These are phyloP conservation scores for Porites rus DNA, from an alignment of 92 coral and sea anemone species.

Conservation along the genomic window DNA sequence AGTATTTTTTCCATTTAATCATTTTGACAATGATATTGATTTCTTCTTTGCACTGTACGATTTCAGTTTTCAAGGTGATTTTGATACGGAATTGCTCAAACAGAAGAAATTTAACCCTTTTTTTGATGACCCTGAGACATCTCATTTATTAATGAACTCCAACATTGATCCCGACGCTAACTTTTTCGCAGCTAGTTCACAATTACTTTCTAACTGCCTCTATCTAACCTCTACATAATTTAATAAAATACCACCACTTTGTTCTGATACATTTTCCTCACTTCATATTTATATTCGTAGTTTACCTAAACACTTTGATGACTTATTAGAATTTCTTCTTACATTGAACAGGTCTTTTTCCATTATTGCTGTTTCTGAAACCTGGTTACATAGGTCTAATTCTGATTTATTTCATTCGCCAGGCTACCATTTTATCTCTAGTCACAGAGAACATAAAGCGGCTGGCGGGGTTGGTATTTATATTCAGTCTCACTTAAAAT, in stretches of 20 bases:
- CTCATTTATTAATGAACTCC: constrained; percentile 35
- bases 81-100: too few relatives aligned
- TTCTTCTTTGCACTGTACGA: too few relatives aligned
- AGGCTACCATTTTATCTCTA: too few relatives aligned
- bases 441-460: too few relatives aligned
- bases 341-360: constrained; percentile 53
- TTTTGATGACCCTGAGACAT: too few relatives aligned
- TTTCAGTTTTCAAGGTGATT: too few relatives aligned
- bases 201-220: constrained; percentile 44
- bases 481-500: constrained; percentile 23
- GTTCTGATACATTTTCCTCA: constrained; percentile 38
- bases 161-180: constrained; percentile 60
- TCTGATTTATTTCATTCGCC: too few relatives aligned
- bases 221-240: constrained; percentile 53
- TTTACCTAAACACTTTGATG: neutral
- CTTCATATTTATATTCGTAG: constrained; percentile 58
- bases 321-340: neutral
- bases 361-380: constrained; percentile 14
- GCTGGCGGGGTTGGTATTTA: constrained; percentile 6
- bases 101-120: too few relatives aligned
- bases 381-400: too few relatives aligned
- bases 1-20: neutral
- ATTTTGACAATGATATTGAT: too few relatives aligned
- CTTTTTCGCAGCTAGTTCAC: constrained; percentile 35
- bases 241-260: constrained; percentile 38